Base-by-base conservation (phyloP, 2,797 vertebrate genomes). In the Myotis myotis region DNA sequence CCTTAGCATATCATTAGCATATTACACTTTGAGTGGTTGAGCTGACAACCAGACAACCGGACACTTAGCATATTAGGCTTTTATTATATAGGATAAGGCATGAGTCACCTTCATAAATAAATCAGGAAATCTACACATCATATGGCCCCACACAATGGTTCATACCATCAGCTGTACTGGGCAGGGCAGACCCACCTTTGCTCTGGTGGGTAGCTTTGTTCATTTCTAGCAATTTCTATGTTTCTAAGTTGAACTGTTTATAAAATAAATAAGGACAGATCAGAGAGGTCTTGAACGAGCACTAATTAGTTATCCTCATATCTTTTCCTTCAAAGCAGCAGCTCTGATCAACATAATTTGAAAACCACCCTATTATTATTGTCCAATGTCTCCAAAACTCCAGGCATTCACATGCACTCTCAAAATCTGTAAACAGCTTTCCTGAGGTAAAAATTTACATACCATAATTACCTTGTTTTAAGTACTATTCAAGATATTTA, bases 81-180 rank as follows among this genome's bases (percentile, higher is more conserved):
- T 60, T 60, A 60, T 60, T 60, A 12, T 60, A 60, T 28, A 60
- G 25, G 25, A 75, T 55, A 66, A 95, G 22, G 2, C 9, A 66
- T 64, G 74, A 91, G 36, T 84, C 60, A 62, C 68, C 68, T 81
- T 95, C 66, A 81, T 89, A 79, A 87, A 57, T 75, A 49, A 94
- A 66, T 7, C 38, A 78, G 55, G 38, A 82, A 19, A 53, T 53
- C 71, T 49, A 22, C 33, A 64, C 36, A 8, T 62, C 53, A 38
- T 33, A 75, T 5, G 17, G 28, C 33, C 33, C 36, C 15, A 30
- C 2, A 25, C 17, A 2, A 2, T 49, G 22, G 4, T 41, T 49
- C 38, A 12, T 2, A 38, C 47, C 90, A 2, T 55, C 57, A 19
- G 13, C 36, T 3, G n/a, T 15, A 11, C 33, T 75, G 16, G 20